Base-by-base conservation (phyloP, 2,113 vertebrate species). In the Speoplatyrhinus poulsoni region DNA sequence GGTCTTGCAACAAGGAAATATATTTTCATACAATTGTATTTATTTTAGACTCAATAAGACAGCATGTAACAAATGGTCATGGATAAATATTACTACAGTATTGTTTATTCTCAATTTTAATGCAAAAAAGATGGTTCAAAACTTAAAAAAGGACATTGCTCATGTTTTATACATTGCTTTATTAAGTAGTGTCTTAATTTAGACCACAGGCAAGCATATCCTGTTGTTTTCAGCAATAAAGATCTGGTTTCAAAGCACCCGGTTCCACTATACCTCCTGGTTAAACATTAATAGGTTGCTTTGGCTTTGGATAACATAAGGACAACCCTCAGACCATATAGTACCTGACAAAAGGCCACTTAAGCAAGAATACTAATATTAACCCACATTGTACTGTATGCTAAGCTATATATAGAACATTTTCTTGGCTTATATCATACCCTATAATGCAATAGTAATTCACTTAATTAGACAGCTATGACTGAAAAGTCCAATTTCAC, bases 271-370 rank as follows among this genome's bases (percentile, higher is more conserved):
- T 58, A 76, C 75, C 62, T 67, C 72, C 69, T 79, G 67, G 92
- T 93, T 93, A 93, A 92, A 91, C 71, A 91, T 93, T 93, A 91
- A 93, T 84, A 70, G 79, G 58, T 74, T 89, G 82, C 79, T 79
- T 77, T 52, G 75, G 67, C 71, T 70, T 72, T 12, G 53, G 36
- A 41, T 41, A 41, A 41, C 4, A 41, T 41, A 41, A 41, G 36
- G 7, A 41, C 36, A 5, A 5, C 36, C 36, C 36, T 8, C 6
- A 41, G 36, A 41, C 36, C 36, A 41, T 41, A 41, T 41, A 41
- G 26, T 3, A 26, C 0, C 36, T 41, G 36, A 1, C 4, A 41
- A 41, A 41, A 41, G 7, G 36, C 36, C 6, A 26, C 26, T 26
- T 26, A 26, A 26, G 26, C 26, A 6, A 41, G 36, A 41, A 62